These are phyloP conservation scores for Drosophila murphyi DNA, from an alignment of 1,140 invertebrate species.

Conservation along the genomic window DNA sequence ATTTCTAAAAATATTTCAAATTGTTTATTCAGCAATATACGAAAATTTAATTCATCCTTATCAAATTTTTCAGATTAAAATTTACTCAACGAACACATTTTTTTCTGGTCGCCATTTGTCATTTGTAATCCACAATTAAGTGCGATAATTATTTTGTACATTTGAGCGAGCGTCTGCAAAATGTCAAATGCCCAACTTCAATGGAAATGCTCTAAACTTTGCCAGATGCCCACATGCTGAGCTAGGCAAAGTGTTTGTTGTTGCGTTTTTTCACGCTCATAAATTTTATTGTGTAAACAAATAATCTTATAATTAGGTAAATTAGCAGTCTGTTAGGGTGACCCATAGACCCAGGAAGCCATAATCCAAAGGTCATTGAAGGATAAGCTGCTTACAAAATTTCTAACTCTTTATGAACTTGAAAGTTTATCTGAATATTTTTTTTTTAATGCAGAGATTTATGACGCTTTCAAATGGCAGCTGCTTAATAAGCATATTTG, in stretches of 20 bases:
- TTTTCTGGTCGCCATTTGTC: slow-evolving; percentile 14
- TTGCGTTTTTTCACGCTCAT: slow-evolving; percentile 48
- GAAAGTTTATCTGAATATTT: too few species aligned
- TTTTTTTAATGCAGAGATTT: too few species aligned
- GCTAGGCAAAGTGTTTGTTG: slow-evolving; percentile 11
- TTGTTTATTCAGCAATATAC: neutral
- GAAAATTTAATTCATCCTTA: neutral
- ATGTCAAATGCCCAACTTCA: slow-evolving; percentile 52
- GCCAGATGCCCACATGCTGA: slow-evolving; percentile 52
- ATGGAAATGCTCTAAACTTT: slow-evolving; percentile 40
- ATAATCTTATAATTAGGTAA: slow-evolving; percentile 74
- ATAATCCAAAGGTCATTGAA: neutral
- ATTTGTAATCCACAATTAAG: slow-evolving; percentile 65
- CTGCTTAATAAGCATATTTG: neutral
- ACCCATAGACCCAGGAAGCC: neutral
- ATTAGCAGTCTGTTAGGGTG: slow-evolving; percentile 55
- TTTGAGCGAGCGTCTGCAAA: slow-evolving; percentile 60
- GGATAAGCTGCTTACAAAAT: slow-evolving; percentile 11
- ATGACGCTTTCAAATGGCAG: neutral
- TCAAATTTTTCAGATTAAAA: neutral
- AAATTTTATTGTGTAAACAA: slow-evolving; percentile 63
- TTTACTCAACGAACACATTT: slow-evolving; percentile 1
- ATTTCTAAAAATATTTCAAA: neutral
- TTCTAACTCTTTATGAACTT: neutral
- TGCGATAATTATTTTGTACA: slow-evolving; percentile 48